Evolutionary conservation across 2,888 invertebrate genomes (phyloP).

Genomic region (Griposia aprilina): DNA sequence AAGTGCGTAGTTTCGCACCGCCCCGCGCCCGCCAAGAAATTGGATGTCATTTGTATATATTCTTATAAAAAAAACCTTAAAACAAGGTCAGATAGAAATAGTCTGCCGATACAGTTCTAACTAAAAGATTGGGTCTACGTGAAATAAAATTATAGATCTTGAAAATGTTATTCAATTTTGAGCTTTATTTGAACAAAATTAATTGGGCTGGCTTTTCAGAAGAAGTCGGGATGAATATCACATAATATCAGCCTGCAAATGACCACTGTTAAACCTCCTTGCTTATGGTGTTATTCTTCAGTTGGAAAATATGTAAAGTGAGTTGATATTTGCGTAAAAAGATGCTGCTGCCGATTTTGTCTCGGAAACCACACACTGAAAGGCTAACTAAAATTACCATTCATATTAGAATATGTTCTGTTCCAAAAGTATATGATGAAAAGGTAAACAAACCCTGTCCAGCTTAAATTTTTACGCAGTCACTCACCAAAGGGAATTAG

Average conservation of each 20-base stretch:
- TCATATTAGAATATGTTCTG: no score
- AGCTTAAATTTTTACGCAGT: no score
- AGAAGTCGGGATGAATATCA: neutral
- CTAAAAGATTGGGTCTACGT: neutral
- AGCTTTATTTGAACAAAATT: conserved; percentile 5
- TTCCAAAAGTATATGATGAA: neutral
- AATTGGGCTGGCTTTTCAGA: neutral
- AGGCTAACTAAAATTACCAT: neutral
- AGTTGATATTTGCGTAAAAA: neutral
- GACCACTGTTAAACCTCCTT: neutral
- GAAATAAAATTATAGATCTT: conserved; percentile 17
- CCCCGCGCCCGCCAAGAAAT: conserved; percentile 24
- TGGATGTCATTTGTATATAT: conserved; percentile 34
- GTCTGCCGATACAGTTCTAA: conserved; percentile 4
- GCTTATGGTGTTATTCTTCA: neutral
- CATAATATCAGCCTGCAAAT: neutral
- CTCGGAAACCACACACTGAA: neutral
- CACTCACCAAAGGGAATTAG: neutral
- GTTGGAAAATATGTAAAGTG: neutral
- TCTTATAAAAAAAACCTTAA: conserved; percentile 23
- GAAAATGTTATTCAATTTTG: conserved; percentile 3
- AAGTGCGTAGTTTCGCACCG: conserved; percentile 11
- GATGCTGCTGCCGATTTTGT: no score
- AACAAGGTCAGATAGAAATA: conserved; percentile 37
- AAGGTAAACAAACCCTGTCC: no score